Percentiles rank a stretch among this genome's conserved stretches.
phyloP scores from a whole-genome alignment of 2,113 vertebrate species.

The Pedionomus torquatus region DNA sequence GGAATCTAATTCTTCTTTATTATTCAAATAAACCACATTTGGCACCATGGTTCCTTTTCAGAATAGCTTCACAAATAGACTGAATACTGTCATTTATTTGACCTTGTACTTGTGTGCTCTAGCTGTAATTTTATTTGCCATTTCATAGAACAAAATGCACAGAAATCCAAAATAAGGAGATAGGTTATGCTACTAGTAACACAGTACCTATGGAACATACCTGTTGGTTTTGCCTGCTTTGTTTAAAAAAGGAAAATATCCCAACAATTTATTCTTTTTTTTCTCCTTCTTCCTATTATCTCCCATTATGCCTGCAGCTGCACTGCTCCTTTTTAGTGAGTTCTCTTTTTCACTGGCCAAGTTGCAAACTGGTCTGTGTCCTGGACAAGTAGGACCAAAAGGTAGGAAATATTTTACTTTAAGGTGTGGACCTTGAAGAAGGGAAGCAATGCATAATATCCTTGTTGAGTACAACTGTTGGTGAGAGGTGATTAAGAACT shows the following conservation, averaged over 20 bases:
- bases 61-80: constrained; percentile 88
- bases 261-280: constrained; percentile 10
- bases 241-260: constrained; percentile 48
- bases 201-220: constrained; percentile 1
- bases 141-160: constrained; percentile 74
- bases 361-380: constrained; percentile 32
- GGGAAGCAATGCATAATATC: neutral
- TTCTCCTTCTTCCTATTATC: constrained; percentile 39
- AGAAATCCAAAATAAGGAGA: constrained; percentile 70
- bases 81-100: constrained; percentile 89
- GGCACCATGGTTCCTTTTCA: constrained; percentile 86
- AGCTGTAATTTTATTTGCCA: constrained; percentile 82
- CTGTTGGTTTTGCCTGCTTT: constrained; percentile 24
- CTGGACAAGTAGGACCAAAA: neutral
- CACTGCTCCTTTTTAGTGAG: constrained; percentile 32
- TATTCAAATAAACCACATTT: constrained; percentile 91
- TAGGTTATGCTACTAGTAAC: constrained; percentile 23
- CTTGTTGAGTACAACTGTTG: neutral
- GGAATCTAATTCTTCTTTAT: constrained; percentile 87
- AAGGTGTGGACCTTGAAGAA: neutral
- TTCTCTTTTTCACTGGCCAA: constrained; percentile 38
- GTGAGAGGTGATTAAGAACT: neutral
- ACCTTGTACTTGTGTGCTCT: constrained; percentile 80
- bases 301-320: constrained; percentile 39
- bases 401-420: neutral